phyloP scores from a whole-genome alignment of 2,797 vertebrate species.

The Dendrocincla fuliginosa region DNA sequence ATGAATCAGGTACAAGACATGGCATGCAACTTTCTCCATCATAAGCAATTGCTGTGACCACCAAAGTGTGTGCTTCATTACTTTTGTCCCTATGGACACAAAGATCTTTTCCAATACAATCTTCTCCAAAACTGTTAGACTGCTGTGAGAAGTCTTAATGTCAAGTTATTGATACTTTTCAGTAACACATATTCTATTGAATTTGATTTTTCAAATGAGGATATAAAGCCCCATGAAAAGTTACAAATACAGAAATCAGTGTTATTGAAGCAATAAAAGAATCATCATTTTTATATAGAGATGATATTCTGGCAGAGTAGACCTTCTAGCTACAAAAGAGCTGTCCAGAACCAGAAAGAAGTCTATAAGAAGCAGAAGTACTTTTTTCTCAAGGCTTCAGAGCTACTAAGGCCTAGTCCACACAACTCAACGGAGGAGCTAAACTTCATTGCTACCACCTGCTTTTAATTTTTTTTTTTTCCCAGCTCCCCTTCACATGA shows the following conservation, averaged over 20 bases:
- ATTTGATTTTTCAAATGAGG: not conserved
- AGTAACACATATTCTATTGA: not conserved
- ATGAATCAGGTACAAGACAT: not conserved
- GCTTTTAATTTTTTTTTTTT: not conserved
- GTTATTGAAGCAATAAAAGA: not conserved
- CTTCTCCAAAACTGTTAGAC: not conserved
- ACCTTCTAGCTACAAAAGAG: not conserved
- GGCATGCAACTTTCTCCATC: not conserved
- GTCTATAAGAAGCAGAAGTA: not conserved
- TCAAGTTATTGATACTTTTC: not conserved
- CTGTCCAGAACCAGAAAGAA: not conserved
- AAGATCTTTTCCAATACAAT: not conserved
- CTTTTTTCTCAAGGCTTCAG: not conserved
- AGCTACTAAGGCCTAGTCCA: not conserved
- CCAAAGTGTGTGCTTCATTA: not conserved
- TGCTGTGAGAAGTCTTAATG: not conserved
- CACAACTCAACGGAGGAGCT: not conserved
- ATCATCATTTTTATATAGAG: not conserved
- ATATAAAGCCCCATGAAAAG: not conserved
- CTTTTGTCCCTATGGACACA: not conserved
- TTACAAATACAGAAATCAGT: not conserved
- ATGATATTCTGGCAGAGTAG: not conserved
- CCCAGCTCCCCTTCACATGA: not conserved
- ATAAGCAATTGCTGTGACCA: not conserved
- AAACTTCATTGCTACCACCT: not conserved